Evolutionary conservation across 2,797 vertebrate genomes (phyloP).

Genomic region (Gallirallus australis): DNA sequence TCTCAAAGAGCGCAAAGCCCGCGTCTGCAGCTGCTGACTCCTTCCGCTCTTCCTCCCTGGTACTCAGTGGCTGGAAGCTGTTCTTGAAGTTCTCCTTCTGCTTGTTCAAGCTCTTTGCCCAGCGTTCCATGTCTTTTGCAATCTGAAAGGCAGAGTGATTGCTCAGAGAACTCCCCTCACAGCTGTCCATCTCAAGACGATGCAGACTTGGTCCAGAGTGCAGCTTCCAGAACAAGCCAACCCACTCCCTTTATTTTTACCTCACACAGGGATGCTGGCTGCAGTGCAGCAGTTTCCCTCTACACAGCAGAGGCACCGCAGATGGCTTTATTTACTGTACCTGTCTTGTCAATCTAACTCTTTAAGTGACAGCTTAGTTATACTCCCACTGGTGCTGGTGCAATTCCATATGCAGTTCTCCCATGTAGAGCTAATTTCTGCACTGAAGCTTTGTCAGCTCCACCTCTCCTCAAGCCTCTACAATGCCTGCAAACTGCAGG

Average conservation of each 20-base stretch:
- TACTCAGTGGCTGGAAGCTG: slow-evolving; percentile 93
- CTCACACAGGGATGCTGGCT: not conserved
- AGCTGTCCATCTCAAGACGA: not conserved
- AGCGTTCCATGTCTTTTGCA: slow-evolving; percentile 99
- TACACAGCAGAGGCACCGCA: not conserved
- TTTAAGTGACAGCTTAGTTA: slow-evolving; percentile 11
- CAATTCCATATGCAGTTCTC: not conserved
- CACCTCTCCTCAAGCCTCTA: not conserved
- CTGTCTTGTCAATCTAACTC: slow-evolving; percentile 41
- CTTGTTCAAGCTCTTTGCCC: slow-evolving; percentile 99
- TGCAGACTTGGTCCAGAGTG: not conserved
- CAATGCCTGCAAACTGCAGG: not conserved
- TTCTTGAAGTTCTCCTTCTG: slow-evolving; percentile 98
- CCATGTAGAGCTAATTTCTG: slow-evolving; percentile 50
- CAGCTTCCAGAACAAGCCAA: slow-evolving; percentile 9
- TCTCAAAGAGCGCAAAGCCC: slow-evolving; percentile 95
- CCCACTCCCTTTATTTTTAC: slow-evolving; percentile 53
- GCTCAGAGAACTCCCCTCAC: not conserved
- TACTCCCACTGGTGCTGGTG: slow-evolving; percentile 50
- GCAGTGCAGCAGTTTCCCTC: slow-evolving; percentile 36
- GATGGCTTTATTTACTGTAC: not conserved
- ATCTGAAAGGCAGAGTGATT: slow-evolving; percentile 82
- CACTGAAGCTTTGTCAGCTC: slow-evolving; percentile 6
- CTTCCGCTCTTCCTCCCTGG: slow-evolving; percentile 90
- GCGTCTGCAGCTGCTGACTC: slow-evolving; percentile 97